These are phyloP conservation scores for Potorous gilbertii DNA, from an alignment of 2,797 vertebrate species.

Conservation along the genomic window DNA sequence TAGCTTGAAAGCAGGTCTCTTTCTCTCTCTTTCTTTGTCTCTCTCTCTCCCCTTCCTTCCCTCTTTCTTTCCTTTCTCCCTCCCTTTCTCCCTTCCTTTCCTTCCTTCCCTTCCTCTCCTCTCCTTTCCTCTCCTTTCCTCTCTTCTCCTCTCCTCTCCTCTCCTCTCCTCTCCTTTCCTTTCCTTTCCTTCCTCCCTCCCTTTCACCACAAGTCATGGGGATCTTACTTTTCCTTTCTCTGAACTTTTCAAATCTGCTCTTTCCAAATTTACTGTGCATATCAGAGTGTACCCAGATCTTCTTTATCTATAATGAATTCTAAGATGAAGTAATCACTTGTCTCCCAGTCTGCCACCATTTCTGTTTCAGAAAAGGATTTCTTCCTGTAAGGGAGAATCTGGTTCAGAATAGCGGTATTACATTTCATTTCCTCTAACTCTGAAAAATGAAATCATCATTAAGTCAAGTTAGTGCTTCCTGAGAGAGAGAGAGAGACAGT, in stretches of 20 bases:
- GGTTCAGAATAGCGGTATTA: not conserved
- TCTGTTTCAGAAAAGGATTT: not conserved
- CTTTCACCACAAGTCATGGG: too few species aligned
- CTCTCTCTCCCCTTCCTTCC: accelerated
- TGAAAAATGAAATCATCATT: not conserved
- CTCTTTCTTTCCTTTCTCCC: accelerated
- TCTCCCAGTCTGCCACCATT: not conserved
- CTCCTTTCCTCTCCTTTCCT: not conserved
- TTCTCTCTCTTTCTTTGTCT: not conserved
- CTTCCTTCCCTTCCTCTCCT: accelerated
- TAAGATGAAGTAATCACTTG: too few species aligned
- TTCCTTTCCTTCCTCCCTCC: accelerated
- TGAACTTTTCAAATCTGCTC: too few species aligned
- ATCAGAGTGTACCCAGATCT: too few species aligned
- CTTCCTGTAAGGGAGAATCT: too few species aligned
- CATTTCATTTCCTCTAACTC: not conserved
- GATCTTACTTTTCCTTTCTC: too few species aligned
- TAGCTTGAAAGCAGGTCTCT: not conserved
- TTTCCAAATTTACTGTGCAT: too few species aligned
- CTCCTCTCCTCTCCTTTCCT: not conserved
- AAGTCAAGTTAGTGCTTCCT: not conserved
- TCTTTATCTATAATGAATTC: too few species aligned
- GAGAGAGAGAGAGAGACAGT: not conserved
- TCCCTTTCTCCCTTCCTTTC: accelerated
- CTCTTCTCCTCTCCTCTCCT: too few species aligned